Evolutionary conservation across 1,140 invertebrate species (phyloP), one percentile per base, ranked within the genome.

Genomic region (Batillaria attramentaria): DNA sequence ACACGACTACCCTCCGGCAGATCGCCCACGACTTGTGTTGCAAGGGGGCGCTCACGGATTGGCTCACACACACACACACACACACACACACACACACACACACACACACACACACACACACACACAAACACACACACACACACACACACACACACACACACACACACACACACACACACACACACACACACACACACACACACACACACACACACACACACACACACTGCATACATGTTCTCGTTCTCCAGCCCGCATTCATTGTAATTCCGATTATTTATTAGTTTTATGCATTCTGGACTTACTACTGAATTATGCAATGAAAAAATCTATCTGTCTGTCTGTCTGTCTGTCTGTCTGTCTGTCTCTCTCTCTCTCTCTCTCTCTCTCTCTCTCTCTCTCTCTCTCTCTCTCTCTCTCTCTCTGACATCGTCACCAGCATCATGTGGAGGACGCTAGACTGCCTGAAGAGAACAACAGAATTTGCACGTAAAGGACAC

Each of bases 51-150:
- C 20, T 5, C 20, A 62, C 20, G 31, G 57, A 62, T n/a, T n/a
- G n/a, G n/a, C n/a, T n/a, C 16, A 54, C 46, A 54, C 46, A 54
- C 46, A 2, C 16, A n/a, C 46, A 18, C 16, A 16, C 16, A 1
- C 46, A 54, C 46, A 16, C 16, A 16, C 16, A 54, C 46, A 54
- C 16, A n/a, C 46, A 54, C 0, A n/a, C n/a, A 18, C 16, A 54
- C 46, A n/a, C n/a, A 54, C n/a, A n/a, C 57, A 60, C 57, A 60
- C 57, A n/a, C 57, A 60, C 57, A n/a, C 57, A 60, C 57, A 60
- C 24, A 60, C 57, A 60, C 57, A 8, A 60, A 62, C 20, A 62
- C 13, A 62, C 20, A 62, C 13, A 62, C 20, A 62, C 13, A 62
- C 20, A 62, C 13, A 62, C 20, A 62, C 13, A 62, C 20, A 62